phyloP scores from a whole-genome alignment of 2,888 invertebrate species.

The Norana najaformis region DNA sequence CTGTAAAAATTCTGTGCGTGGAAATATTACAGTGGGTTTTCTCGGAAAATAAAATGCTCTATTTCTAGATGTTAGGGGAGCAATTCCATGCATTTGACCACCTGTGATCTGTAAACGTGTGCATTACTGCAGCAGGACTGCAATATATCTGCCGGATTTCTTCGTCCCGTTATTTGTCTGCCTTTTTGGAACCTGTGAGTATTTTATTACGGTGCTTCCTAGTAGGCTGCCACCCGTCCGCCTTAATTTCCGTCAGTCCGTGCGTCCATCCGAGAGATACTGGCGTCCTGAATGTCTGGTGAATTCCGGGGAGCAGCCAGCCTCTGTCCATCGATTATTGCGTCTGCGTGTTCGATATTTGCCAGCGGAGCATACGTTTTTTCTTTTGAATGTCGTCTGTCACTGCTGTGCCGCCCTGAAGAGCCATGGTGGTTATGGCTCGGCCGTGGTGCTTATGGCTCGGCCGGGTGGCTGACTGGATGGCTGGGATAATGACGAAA shows the following conservation, averaged over 20 bases:
- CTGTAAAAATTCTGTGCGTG: too few species aligned
- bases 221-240: neutral
- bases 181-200: neutral
- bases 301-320: neutral
- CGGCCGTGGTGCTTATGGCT: neutral
- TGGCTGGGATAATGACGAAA: neutral
- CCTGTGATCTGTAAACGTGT: neutral
- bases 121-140: neutral
- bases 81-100: neutral
- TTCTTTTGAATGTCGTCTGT: slow-evolving; percentile 5
- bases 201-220: neutral
- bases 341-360: neutral
- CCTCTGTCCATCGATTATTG: neutral
- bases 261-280: neutral
- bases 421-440: neutral
- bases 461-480: neutral
- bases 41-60: neutral
- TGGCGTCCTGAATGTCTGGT: neutral
- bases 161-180: neutral
- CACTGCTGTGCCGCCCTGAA: neutral
- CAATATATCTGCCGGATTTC: neutral
- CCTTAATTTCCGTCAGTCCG: neutral
- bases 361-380: neutral
- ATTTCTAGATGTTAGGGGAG: neutral
- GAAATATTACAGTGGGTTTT: neutral